A percentile compares a stretch with the other conserved stretches of the same genome.
Conservation (phyloP, 2,797 vertebrate genomes). For the Acanthornis magna region DNA sequence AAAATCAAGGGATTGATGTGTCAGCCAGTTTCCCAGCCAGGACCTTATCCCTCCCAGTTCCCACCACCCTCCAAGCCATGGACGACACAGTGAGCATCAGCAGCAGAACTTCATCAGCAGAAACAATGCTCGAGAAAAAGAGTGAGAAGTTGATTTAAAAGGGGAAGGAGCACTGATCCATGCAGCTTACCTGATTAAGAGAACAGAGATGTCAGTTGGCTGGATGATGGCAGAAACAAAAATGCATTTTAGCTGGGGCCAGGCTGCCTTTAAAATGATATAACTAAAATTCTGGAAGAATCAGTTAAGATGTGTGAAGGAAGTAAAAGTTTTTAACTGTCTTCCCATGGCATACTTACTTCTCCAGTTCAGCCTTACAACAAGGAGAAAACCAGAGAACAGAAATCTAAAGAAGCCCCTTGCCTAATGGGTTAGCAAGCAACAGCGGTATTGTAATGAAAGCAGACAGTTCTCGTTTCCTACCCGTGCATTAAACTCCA, state of each 20-base stretch:
- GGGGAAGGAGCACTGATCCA: not conserved
- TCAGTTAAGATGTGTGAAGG: not conserved
- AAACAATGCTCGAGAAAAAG: not conserved
- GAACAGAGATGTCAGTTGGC: not conserved
- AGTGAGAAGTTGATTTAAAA: not conserved
- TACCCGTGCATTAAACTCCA: not conserved
- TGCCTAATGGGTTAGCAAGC: not conserved
- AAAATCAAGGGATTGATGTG: not conserved
- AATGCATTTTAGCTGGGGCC: not conserved
- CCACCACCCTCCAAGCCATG: not conserved
- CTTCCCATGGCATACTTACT: not conserved
- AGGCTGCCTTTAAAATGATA: not conserved
- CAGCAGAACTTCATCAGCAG: not conserved
- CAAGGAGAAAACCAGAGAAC: not conserved
- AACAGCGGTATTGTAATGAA: not conserved
- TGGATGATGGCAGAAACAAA: not conserved
- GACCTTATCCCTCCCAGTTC: not conserved
- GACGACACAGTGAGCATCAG: rapidly evolving
- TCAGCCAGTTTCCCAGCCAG: not conserved
- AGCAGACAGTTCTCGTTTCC: not conserved
- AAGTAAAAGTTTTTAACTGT: not conserved
- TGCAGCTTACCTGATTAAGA: not conserved
- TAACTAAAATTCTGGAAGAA: not conserved
- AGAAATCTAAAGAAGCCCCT: not conserved
- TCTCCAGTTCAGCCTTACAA: not conserved